These are phyloP conservation scores for Eupeodes luniger DNA, from an alignment of 2,888 invertebrate genomes.

Conservation along the genomic window DNA sequence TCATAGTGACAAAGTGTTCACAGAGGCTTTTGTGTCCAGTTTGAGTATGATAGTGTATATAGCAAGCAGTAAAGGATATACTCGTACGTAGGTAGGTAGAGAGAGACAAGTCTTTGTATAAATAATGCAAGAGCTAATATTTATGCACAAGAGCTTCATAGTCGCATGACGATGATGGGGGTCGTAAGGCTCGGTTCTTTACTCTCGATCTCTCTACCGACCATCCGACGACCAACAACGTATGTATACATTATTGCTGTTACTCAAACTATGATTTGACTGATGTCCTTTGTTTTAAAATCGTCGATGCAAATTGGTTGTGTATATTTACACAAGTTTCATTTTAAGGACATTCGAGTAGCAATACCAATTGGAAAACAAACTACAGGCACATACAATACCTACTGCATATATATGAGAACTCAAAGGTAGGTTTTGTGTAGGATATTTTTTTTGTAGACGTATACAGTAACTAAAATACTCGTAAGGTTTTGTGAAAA, in stretches of 20 bases:
- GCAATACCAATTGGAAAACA: constrained; percentile 8
- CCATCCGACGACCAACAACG: no score
- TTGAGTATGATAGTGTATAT: neutral
- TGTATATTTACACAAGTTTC: constrained; percentile 51
- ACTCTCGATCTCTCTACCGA: neutral
- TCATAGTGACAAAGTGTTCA: constrained; percentile 50
- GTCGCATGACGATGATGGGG: neutral
- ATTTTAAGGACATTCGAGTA: neutral
- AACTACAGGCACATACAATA: neutral
- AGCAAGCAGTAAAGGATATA: no score
- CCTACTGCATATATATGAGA: neutral
- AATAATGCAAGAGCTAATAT: constrained; percentile 52
- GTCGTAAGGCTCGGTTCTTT: neutral
- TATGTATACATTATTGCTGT: neutral
- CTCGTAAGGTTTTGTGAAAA: no score
- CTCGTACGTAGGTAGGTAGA: no score
- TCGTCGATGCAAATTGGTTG: constrained; percentile 69
- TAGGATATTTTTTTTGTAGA: neutral
- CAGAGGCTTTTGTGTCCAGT: constrained; percentile 52
- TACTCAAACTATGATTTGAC: neutral
- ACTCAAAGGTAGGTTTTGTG: neutral
- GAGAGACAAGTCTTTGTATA: constrained; percentile 29
- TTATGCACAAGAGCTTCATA: constrained; percentile 48
- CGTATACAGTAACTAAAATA: no score
- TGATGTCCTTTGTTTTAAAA: constrained; percentile 33